Conservation (phyloP, 2,888 invertebrate species). For the Melitaea athalia region DNA sequence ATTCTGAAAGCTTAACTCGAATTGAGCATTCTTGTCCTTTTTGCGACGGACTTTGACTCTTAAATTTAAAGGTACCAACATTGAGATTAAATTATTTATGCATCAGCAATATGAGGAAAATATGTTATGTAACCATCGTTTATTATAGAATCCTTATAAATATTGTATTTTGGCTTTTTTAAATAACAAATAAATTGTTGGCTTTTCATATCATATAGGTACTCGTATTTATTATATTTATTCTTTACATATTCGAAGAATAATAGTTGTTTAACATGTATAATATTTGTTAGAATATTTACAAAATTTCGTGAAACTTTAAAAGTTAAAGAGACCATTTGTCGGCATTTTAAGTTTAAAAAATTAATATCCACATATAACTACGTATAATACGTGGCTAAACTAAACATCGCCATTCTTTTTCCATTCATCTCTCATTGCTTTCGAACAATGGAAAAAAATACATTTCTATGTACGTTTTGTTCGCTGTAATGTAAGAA, state of each 20-base stretch:
- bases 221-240: not conserved
- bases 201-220: not conserved
- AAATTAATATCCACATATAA: not conserved
- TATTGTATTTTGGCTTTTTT: not conserved
- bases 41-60: not conserved
- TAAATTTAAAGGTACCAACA: not conserved
- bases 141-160: not conserved
- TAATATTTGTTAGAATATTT: too few relatives aligned
- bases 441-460: conserved; percentile 54
- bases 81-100: conserved; percentile 2
- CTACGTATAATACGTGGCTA: conserved; percentile 17
- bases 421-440: conserved; percentile 41
- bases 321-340: not conserved
- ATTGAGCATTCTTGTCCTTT: conserved; percentile 7
- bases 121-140: not conserved
- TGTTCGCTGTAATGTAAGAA: conserved; percentile 66
- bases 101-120: not conserved
- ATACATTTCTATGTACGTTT: conserved; percentile 59
- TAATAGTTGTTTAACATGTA: too few relatives aligned
- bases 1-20: conserved; percentile 5
- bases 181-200: not conserved
- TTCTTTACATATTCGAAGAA: not conserved
- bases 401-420: conserved; percentile 33
- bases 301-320: not conserved
- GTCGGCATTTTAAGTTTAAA: not conserved